Conservation (phyloP, 2,888 invertebrate species). For the Eristalis arbustorum region DNA sequence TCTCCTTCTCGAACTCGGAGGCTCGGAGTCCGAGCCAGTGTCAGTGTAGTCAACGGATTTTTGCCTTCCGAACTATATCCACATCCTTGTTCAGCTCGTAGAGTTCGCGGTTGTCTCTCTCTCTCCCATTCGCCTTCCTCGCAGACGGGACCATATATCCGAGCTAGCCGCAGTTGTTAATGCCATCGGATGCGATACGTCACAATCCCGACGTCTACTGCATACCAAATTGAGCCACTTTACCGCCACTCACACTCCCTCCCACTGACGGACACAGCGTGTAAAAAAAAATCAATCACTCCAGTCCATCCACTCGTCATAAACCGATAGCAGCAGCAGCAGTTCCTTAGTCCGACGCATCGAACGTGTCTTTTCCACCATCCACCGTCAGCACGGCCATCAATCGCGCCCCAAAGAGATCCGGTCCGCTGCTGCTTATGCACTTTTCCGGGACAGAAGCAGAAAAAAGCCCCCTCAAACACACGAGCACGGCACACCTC, state of each 20-base stretch:
- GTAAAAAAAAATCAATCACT: conserved; percentile 33
- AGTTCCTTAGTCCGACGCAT: conserved; percentile 40
- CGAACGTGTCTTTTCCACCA: conserved; percentile 45
- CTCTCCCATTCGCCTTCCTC: no score
- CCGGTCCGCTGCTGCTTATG: conserved; percentile 31
- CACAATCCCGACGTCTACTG: not conserved
- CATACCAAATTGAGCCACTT: conserved; percentile 38
- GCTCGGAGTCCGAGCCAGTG: no score
- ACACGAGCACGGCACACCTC: not conserved
- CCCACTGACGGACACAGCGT: no score
- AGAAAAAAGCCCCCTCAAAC: not conserved
- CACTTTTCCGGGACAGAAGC: conserved; percentile 2
- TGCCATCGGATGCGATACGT: no score
- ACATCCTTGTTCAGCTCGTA: no score
- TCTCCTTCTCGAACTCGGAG: no score
- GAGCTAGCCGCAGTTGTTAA: no score
- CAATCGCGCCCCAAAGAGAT: not conserved
- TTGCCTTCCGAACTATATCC: no score
- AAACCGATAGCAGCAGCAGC: conserved; percentile 17
- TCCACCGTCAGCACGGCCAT: not conserved
- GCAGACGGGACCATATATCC: no score
- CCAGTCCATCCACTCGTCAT: conserved; percentile 31
- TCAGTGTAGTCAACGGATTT: no score
- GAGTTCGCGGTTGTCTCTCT: no score
- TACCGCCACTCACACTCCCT: not conserved